Base-by-base conservation (phyloP, 2,797 vertebrate genomes). In the Lemur catta region DNA sequence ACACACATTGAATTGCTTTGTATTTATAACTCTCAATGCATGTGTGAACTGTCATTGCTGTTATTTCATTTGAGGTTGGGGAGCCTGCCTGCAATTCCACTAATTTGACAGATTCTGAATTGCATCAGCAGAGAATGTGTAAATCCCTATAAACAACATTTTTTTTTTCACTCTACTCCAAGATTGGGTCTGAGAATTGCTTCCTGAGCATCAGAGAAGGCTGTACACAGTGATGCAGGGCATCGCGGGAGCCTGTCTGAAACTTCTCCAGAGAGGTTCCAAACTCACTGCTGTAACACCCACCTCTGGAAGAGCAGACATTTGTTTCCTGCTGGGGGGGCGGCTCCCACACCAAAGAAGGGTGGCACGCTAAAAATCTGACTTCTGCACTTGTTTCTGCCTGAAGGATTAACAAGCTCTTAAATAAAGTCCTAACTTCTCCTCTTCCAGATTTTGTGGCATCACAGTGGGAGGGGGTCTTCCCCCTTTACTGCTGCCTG, bases 221-320 rank as follows among this genome's bases (percentile, higher is more conserved):
- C 14, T 3, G 0, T 43, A 1, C 0, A 1, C 9, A 0, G 1
- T 0, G 18, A 17, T 30, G 1, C 13, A n/a, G 43, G 43, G 13
- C 3, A 0, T 33, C 30, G 6, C 0, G 0, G 59, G 18, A 5
- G 0, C 28, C 48, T 38, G 4, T 33, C 41, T 0, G 3, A 48
- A 55, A 59, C 43, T 46, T 46, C 43, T 4, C 20, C 20, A 43
- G 55, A 52, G 8, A 65, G 8, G 18, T n/a, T 65, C n/a, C 24
- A 72, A 18, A 48, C 7, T 22, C 1, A 6, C 33, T 8, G 14
- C 18, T 24, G 5, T 41, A 2, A 11, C 0, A 41, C 24, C 2
- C 43, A 7, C 22, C 20, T 48, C 12, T 2, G 46, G 55, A 89
- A 79, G n/a, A 52, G 28, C 13, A 48, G 20, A 17, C 1, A 0